Conservation (phyloP, 2,113 vertebrate species). For the Amphiprion percula region DNA sequence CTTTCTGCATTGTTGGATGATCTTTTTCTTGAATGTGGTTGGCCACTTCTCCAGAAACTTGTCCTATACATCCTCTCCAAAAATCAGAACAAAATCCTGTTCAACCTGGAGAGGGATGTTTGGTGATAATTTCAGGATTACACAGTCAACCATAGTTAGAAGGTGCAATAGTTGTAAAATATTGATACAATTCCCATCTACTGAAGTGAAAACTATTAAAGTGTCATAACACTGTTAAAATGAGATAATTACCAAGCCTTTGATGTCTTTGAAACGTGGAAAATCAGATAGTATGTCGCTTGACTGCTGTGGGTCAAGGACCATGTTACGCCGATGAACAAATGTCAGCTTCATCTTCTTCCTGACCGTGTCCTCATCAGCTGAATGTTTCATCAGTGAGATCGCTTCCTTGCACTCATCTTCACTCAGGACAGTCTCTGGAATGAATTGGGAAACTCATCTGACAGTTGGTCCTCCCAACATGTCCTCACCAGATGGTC, state of each 20-base stretch:
- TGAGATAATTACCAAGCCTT: slow-evolving; percentile 31
- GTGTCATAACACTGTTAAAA: background rate
- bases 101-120: slow-evolving; percentile 2
- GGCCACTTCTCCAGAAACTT: slow-evolving; percentile 20
- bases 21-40: slow-evolving; percentile 16
- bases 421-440: slow-evolving; percentile 15
- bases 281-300: slow-evolving; percentile 20
- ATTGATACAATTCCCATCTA: too few species aligned
- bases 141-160: background rate
- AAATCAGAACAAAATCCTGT: slow-evolving; percentile 32
- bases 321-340: slow-evolving; percentile 8
- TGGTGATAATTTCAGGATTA: background rate
- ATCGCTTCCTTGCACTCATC: slow-evolving; percentile 17
- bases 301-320: slow-evolving; percentile 12
- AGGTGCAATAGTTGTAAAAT: too few species aligned
- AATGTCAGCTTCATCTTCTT: slow-evolving; percentile 39
- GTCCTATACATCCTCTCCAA: slow-evolving; percentile 12
- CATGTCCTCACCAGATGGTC: background rate
- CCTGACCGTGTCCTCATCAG: slow-evolving; percentile 23
- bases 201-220: too few species aligned
- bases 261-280: slow-evolving; percentile 33
- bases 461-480: slow-evolving; percentile 17
- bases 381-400: slow-evolving; percentile 14
- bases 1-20: slow-evolving; percentile 34
- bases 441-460: background rate